phyloP scores from a whole-genome alignment of 2,888 invertebrate species.

The Sinotaia quadrata region DNA sequence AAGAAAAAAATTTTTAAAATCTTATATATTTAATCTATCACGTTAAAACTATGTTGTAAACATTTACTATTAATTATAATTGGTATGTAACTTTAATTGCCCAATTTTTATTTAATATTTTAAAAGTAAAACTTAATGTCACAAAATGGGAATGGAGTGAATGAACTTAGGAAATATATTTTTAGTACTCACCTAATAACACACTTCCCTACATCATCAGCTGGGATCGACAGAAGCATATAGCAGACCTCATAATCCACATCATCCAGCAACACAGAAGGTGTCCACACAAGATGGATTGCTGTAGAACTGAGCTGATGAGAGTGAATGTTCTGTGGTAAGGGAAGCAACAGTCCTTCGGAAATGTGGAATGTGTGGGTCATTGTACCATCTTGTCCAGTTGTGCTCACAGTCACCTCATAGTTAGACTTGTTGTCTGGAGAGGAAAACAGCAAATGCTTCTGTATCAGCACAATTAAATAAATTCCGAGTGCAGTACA shows the following conservation, averaged over 20 bases:
- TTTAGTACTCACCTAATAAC: conserved; percentile 30
- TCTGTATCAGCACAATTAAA: background rate
- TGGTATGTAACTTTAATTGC: too few species aligned
- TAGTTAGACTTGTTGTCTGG: conserved; percentile 55
- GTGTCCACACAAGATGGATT: conserved; percentile 48
- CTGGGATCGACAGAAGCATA: background rate
- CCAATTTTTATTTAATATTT: too few species aligned
- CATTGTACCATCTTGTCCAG: conserved; percentile 39
- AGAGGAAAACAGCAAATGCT: background rate
- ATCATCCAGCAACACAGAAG: conserved; percentile 29
- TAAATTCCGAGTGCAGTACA: background rate
- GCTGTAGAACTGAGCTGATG: conserved; percentile 33
- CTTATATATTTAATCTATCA: too few species aligned
- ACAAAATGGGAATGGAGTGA: too few species aligned
- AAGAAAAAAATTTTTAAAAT: too few species aligned
- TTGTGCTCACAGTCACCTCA: conserved; percentile 47
- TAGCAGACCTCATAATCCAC: conserved; percentile 51
- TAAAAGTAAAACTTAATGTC: too few species aligned
- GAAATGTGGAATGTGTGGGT: conserved; percentile 47
- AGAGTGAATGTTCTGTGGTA: conserved; percentile 41
- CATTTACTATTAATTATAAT: too few species aligned
- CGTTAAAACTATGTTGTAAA: too few species aligned
- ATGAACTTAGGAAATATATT: too few species aligned
- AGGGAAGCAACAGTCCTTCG: conserved; percentile 42
- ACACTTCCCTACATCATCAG: conserved; percentile 9